Percentiles rank a stretch among this genome's conserved stretches.
Conservation (phyloP, 2,888 invertebrate species). For the Pilophorus perplexus region DNA sequence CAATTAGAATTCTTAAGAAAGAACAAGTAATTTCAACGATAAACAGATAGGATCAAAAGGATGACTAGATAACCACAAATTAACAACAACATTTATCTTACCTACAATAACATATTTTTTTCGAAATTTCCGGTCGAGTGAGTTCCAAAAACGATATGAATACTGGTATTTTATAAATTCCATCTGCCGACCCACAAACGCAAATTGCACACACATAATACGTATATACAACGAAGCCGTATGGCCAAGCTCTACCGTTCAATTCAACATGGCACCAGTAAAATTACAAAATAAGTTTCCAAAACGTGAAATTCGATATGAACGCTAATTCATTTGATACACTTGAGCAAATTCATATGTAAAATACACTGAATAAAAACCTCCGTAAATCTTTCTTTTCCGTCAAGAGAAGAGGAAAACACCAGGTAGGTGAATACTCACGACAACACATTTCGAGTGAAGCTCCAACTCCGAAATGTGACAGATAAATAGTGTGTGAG, state of each 20-base stretch:
- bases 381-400: no score
- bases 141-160: constrained; percentile 2
- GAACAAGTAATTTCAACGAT: neutral
- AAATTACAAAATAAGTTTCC: constrained; percentile 10
- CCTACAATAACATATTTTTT: neutral
- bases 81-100: constrained; percentile 26
- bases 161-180: neutral
- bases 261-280: constrained; percentile 4
- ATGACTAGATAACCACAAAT: constrained; percentile 4
- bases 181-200: no score
- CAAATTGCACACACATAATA: neutral
- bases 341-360: constrained; percentile 45
- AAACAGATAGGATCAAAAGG: neutral
- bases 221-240: constrained; percentile 5
- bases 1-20: neutral
- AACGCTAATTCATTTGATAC: constrained; percentile 40
- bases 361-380: no score
- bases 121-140: constrained; percentile 5
- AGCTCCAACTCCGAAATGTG: no score
- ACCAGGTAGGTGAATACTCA: no score
- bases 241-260: constrained; percentile 24
- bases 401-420: no score
- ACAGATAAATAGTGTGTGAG: no score
- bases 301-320: constrained; percentile 44
- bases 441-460: no score